Evolutionary conservation across 2,888 invertebrate species (phyloP).

Genomic region (Parapristionchus giblindavisi): DNA sequence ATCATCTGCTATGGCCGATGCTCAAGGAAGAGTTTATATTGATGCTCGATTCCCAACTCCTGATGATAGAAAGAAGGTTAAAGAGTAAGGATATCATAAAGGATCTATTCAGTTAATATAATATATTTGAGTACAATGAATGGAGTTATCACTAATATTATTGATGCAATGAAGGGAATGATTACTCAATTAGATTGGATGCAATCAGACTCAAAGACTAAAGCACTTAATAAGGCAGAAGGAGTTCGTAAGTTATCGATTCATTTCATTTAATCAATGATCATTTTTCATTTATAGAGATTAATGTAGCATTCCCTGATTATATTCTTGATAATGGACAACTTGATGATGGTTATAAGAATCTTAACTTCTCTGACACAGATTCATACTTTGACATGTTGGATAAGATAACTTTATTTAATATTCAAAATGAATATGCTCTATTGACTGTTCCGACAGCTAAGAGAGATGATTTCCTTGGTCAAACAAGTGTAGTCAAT

Average conservation of each 20-base stretch:
- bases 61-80: conserved; percentile 43
- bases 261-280: no score
- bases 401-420: conserved; percentile 43
- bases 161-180: conserved; percentile 61
- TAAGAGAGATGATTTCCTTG: conserved; percentile 59
- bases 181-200: conserved; percentile 60
- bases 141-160: conserved; percentile 52
- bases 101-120: background rate
- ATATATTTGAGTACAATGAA: conserved; percentile 42
- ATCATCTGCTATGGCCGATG: conserved; percentile 47
- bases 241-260: conserved; percentile 45
- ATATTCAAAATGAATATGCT: background rate
- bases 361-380: conserved; percentile 42
- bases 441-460: conserved; percentile 27
- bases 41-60: conserved; percentile 58
- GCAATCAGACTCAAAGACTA: conserved; percentile 46
- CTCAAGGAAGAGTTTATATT: conserved; percentile 62
- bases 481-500: conserved; percentile 62
- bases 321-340: conserved; percentile 47
- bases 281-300: conserved; percentile 43
- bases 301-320: conserved; percentile 60
- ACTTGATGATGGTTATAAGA: conserved; percentile 47
- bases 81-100: conserved; percentile 17
- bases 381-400: conserved; percentile 54
- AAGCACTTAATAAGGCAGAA: conserved; percentile 53